These are phyloP conservation scores for Meandrusa payeni DNA, from an alignment of 2,888 invertebrate genomes.

Conservation along the genomic window DNA sequence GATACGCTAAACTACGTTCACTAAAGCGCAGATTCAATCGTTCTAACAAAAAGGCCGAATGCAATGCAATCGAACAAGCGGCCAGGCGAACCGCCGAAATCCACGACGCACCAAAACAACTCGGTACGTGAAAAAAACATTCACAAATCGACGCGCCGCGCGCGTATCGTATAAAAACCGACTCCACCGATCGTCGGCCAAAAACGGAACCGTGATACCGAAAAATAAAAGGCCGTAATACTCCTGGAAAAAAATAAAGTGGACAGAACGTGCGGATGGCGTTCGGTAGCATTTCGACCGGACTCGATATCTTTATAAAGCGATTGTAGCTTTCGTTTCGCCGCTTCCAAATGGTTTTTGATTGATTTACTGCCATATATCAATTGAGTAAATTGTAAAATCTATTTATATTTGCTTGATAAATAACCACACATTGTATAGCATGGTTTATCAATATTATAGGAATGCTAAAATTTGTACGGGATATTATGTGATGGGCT, in stretches of 20 bases:
- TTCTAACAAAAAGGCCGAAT: constrained; percentile 65
- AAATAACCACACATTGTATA: too few relatives aligned
- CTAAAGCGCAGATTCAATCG: constrained; percentile 78
- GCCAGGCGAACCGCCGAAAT: constrained; percentile 63
- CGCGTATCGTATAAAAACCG: constrained; percentile 74
- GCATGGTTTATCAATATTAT: too few relatives aligned
- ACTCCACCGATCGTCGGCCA: constrained; percentile 72
- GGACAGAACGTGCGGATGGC: constrained; percentile 44
- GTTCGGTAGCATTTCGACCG: constrained; percentile 43
- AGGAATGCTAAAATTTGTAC: too few relatives aligned
- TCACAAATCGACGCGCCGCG: constrained; percentile 66
- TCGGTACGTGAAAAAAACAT: constrained; percentile 68
- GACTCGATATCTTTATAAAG: constrained; percentile 63
- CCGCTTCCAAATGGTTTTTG: constrained; percentile 5
- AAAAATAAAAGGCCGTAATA: constrained; percentile 77
- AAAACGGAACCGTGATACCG: constrained; percentile 79
- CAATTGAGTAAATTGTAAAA: too few relatives aligned
- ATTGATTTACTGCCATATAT: neutral
- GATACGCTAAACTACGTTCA: constrained; percentile 72
- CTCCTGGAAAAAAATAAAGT: constrained; percentile 71
- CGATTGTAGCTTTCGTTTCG: constrained; percentile 24
- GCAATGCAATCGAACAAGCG: constrained; percentile 72
- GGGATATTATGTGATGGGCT: too few relatives aligned
- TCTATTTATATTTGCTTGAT: too few relatives aligned
- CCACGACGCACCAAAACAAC: constrained; percentile 76